Base-by-base conservation (phyloP, 2,797 vertebrate genomes). In the Galaxias olidus region DNA sequence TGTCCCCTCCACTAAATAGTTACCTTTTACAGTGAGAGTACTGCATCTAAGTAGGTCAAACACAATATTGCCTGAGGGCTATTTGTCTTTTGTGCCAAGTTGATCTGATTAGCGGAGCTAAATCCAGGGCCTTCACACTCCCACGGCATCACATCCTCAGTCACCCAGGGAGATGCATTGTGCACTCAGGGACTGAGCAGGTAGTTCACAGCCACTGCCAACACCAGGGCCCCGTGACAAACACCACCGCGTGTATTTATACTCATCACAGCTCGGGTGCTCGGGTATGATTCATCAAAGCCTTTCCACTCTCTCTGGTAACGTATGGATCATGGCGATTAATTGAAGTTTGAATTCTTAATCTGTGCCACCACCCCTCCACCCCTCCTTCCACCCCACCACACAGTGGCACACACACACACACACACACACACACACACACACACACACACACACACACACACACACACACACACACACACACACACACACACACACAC, bases 21-120 rank as follows among this genome's bases (percentile, higher is more conserved):
- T 69, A 75, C 65, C 70, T 72, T 61, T 75, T 67, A 59, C 61
- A 71, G 56, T 61, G 65, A 71, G 59, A 74, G 71, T 50, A 59
- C 67, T 66, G 12, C 66, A 71, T 60, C 74, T 75, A 79, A 82
- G 75, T 74, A 81, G 77, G 80, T 68, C 82, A 83, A 87, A 68
- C 69, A 65, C 70, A 66, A 75, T 63, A 78, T 76, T 57, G 69
- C 74, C 73, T 42, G 58, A 69, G 55, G 81, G 71, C 65, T 71
- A 59, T 69, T 71, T 72, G 73, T 75, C 69, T 79, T 73, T 70
- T 73, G 81, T 57, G 75, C 77, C 62, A 76, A 76, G 75, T 65
- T 83, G 71, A 87, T 86, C 84, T 83, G 72, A 87, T 85, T 77
- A 85, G 72, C 65, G 48, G 49, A 52, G 69, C 66, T 83, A 82